These are phyloP conservation scores for Sus cebifrons DNA, from an alignment of 2,797 vertebrate genomes.

Conservation along the genomic window DNA sequence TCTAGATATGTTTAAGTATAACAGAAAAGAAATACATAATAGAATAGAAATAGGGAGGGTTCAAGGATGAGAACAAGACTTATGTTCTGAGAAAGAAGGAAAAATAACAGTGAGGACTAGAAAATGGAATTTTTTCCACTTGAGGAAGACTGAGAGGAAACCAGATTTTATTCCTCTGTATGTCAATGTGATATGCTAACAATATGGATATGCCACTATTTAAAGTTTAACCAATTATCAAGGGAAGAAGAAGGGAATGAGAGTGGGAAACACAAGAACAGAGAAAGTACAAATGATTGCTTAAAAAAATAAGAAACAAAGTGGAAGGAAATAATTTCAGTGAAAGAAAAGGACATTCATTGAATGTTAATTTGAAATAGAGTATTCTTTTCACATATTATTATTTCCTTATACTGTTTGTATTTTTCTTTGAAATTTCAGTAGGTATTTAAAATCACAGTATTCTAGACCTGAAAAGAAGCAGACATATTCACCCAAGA, in stretches of 20 bases:
- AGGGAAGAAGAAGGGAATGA: background rate
- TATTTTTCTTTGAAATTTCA: background rate
- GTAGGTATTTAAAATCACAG: background rate
- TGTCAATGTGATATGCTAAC: background rate
- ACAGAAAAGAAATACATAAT: background rate
- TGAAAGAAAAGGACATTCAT: background rate
- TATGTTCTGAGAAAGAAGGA: background rate
- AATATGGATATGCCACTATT: background rate
- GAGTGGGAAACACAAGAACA: background rate
- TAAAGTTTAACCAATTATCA: background rate
- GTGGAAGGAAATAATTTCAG: background rate
- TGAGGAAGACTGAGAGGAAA: background rate
- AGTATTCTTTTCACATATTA: background rate
- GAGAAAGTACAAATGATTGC: background rate
- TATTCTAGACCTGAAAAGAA: background rate
- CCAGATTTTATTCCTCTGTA: background rate
- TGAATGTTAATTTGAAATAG: background rate
- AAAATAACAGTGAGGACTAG: background rate
- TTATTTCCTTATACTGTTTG: background rate
- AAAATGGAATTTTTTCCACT: background rate
- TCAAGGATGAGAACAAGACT: background rate
- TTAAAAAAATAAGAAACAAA: background rate
- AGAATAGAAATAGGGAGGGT: background rate
- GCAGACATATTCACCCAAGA: background rate
- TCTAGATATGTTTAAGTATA: background rate